These are phyloP conservation scores for Teleopsis dalmanni DNA, from an alignment of 1,140 invertebrate genomes.

Conservation along the genomic window DNA sequence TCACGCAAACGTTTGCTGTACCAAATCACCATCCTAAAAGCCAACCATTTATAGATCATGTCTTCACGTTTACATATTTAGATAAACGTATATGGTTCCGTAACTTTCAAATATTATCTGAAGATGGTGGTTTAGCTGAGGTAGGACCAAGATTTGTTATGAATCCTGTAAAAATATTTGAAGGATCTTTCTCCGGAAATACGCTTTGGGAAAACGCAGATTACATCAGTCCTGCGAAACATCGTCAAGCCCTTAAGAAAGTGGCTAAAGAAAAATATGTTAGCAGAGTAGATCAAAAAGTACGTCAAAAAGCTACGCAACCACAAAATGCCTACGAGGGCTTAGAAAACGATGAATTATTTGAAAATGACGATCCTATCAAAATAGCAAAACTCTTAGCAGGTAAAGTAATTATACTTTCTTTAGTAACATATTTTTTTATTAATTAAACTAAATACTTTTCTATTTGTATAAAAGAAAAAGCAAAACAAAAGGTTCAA, in stretches of 20 bases:
- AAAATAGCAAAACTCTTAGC: conserved; percentile 41
- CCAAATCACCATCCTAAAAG: conserved; percentile 97
- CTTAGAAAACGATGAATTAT: conserved; percentile 48
- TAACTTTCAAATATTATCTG: conserved; percentile 96
- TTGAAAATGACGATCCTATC: conserved; percentile 47
- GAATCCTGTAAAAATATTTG: conserved; percentile 85
- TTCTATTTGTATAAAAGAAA: conserved; percentile 7
- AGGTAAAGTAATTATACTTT: conserved; percentile 20
- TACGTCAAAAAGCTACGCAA: conserved; percentile 58
- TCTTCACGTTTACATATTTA: conserved; percentile 85
- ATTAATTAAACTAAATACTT: not conserved
- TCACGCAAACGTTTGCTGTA: conserved; percentile 87
- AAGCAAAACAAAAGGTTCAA: conserved; percentile 25
- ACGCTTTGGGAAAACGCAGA: conserved; percentile 90
- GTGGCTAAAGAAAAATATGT: conserved; percentile 69
- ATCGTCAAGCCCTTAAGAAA: conserved; percentile 61
- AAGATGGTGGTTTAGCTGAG: conserved; percentile 91
- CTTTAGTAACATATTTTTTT: not conserved
- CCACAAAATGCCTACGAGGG: conserved; percentile 62
- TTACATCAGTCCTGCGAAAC: conserved; percentile 85
- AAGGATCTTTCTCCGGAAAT: conserved; percentile 86
- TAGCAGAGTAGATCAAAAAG: conserved; percentile 69
- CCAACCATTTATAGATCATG: conserved; percentile 98
- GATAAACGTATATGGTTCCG: conserved; percentile 97
- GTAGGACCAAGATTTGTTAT: conserved; percentile 94